Base-by-base conservation (phyloP, 2,113 vertebrate genomes). In the Ovis canadensis region DNA sequence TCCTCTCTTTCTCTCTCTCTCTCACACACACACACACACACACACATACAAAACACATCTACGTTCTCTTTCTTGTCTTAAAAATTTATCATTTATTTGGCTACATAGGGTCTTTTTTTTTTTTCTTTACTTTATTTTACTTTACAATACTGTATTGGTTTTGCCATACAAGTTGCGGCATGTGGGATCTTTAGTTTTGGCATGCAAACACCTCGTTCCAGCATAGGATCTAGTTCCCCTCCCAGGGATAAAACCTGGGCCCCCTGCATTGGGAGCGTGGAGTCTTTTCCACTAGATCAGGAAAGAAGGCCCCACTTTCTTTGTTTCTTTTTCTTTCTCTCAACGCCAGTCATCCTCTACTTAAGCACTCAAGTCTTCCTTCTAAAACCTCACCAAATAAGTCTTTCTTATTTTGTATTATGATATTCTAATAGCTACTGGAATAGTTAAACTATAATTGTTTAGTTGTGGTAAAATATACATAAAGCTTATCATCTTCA, bases 371-470 rank as follows among this genome's bases (percentile, higher is more conserved):
- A 89, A 85, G 13, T 15, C 31, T 2, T 90, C 48, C 19, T 43
- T 92, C 48, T 77, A 77, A 94, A 96, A 80, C 7, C 10, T 96
- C 45, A 81, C 15, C 60, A 92, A 93, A 96, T 14, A 95, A 88
- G 27, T 74, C 59, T 85, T 59, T 33, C 15, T 50, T 88, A 89
- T 48, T 40, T 83, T 90, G 64, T 48, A 78, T 45, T 88, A 13
- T 86, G 71, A 64, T 93, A 89, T 60, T 96, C 93, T 89, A 77
- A 25, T 64, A 86, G 57, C 67, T 94, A 78, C 7, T 78, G 7
- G 23, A 78, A 45, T 78, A 77, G 27, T 77, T 77, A 91, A 95
- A 80, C 29, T 55, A 8, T 19, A 74, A 90, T 50, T 67, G 71
- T 78, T 92, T 40, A 60, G 31, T 54, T 83, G 25, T 81, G 43